Evolutionary conservation across 2,113 vertebrate species (phyloP).

Genomic region (Hyperopisus bebe): DNA sequence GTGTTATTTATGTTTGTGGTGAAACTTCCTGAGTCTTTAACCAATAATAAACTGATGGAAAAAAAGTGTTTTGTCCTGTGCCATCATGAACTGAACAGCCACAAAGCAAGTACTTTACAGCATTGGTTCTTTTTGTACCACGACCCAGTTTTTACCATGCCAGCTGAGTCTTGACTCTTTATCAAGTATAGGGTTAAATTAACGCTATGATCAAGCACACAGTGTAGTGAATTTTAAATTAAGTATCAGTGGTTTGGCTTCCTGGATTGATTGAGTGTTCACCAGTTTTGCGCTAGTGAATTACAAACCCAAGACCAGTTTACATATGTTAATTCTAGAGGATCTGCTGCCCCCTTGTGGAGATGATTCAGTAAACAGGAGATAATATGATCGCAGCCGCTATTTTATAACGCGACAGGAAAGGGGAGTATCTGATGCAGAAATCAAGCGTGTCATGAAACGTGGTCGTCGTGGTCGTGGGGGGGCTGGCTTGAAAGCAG

Average conservation of each 20-base stretch:
- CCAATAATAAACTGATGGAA: not conserved
- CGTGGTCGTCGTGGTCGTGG: too few relatives aligned
- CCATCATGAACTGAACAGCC: not conserved
- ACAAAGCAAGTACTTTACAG: not conserved
- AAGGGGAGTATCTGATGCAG: not conserved
- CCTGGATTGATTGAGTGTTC: too few relatives aligned
- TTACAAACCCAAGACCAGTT: too few relatives aligned
- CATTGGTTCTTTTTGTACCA: not conserved
- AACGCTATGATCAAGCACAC: too few relatives aligned
- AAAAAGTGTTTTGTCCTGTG: not conserved
- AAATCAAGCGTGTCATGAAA: not conserved
- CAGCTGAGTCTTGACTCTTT: too few relatives aligned
- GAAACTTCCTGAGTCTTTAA: slow-evolving; percentile 15
- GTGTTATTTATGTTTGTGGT: slow-evolving; percentile 56
- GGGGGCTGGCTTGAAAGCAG: not conserved
- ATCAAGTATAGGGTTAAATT: too few relatives aligned
- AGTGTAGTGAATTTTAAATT: too few relatives aligned
- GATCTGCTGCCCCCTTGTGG: not conserved
- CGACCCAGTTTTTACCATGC: too few relatives aligned
- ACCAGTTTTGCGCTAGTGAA: too few relatives aligned
- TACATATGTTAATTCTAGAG: too few relatives aligned
- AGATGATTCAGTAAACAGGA: not conserved
- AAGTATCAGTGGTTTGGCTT: too few relatives aligned
- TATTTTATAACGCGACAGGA: not conserved
- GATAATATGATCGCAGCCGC: not conserved